Base-by-base conservation (phyloP, 2,113 vertebrate species). In the Chelonoidis abingdonii region DNA sequence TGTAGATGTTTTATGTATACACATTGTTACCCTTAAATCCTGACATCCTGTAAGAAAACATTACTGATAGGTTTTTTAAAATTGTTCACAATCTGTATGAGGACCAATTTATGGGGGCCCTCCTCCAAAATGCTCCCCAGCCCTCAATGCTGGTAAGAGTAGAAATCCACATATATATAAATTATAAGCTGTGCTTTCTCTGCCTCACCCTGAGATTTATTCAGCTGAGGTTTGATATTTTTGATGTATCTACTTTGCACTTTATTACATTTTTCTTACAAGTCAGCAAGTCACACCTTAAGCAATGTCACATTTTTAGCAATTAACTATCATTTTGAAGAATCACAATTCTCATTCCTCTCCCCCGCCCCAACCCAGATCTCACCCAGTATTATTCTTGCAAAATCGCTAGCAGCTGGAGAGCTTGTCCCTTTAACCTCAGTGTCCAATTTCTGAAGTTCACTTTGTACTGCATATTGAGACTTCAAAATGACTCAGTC, bases 291-390 rank as follows among this genome's bases (percentile, higher is more conserved):
- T 89, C 93, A 85, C 89, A 89, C 95, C 94, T 93, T 94, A 97
- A 97, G 95, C 92, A 65, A 84, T n/a, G 89, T 89, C 81, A 93
- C 82, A 94, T 94, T 90, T 80, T 93, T 94, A 83, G 95, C 93
- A 97, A 96, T 96, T 97, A 97, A 97, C 87, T 84, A 84, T 90
- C 82, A 94, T 97, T 98, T 97, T 94, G 83, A 97, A 95, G 87
- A 96, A 86, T 90, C 62, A 89, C 93, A 87, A 59, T 95, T 97
- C 81, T 95, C 94, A 89, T 96, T 94, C 22, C 29, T 83, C 83
- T 54, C 49, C 47, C 86, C 57, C 52, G 65, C 90, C 54, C 81
- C 31, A 85, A 44, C 50, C 38, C 80, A 90, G 86, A 85, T 62
- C 93, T 97, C 94, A 94, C 93, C 85, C 84, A 21, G 83, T 94